A percentile compares a stretch with the other conserved stretches of the same genome.
phyloP scores from a whole-genome alignment of 2,113 vertebrate species.

The Dromiciops gliroides region DNA sequence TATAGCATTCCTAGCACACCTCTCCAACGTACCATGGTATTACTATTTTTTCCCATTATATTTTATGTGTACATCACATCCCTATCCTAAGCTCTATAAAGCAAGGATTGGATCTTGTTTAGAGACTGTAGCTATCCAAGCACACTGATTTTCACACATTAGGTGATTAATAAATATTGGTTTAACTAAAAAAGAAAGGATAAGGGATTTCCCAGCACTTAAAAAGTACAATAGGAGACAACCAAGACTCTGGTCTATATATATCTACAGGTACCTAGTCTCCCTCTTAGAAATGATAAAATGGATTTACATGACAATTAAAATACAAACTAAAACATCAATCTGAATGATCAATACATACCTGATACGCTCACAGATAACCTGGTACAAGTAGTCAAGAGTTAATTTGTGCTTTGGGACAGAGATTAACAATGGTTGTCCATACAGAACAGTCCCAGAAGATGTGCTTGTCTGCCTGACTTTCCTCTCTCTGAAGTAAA shows the following conservation, averaged over 20 bases:
- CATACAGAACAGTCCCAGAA: conserved; percentile 90
- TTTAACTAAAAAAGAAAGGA: neutral
- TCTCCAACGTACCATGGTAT: neutral
- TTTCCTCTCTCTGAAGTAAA: conserved; percentile 96
- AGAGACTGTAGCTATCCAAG: neutral
- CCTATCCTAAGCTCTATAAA: neutral
- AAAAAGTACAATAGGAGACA: neutral
- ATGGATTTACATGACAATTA: neutral
- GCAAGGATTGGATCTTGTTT: neutral
- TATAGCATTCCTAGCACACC: neutral
- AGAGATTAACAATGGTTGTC: conserved; percentile 94
- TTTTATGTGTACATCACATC: neutral
- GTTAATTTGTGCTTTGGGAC: conserved; percentile 91
- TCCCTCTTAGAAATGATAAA: neutral
- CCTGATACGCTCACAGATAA: conserved; percentile 92
- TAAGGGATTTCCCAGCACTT: neutral
- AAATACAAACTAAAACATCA: neutral
- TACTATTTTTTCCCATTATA: neutral
- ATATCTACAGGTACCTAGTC: neutral
- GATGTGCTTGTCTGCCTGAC: conserved; percentile 87
- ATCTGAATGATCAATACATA: conserved; percentile 76
- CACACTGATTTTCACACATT: neutral
- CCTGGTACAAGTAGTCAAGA: conserved; percentile 89
- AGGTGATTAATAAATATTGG: neutral
- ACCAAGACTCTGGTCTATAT: neutral